These are phyloP conservation scores for Corythoichthys intestinalis DNA, from an alignment of 2,113 vertebrate species.

Conservation along the genomic window DNA sequence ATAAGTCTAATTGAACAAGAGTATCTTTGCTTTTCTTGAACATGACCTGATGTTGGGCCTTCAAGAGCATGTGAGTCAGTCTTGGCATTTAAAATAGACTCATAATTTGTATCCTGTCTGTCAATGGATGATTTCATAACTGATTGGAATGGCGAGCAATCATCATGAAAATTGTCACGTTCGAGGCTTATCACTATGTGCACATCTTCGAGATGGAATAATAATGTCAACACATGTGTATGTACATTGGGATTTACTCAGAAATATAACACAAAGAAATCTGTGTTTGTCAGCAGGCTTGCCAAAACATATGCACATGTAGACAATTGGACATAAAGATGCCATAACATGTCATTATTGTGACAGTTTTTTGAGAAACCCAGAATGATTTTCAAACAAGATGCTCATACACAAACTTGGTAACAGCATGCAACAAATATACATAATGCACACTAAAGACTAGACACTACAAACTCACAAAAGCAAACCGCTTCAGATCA, in stretches of 20 bases:
- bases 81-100: conserved; percentile 52
- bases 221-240: background rate
- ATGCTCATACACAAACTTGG: too few relatives aligned
- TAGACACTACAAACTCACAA: too few relatives aligned
- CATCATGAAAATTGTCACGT: conserved; percentile 31
- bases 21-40: background rate
- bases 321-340: too few relatives aligned
- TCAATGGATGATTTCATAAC: conserved; percentile 36
- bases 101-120: conserved; percentile 45
- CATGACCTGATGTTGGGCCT: conserved; percentile 21
- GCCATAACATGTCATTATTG: too few relatives aligned
- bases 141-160: conserved; percentile 38
- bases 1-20: conserved; percentile 12
- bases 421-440: too few relatives aligned
- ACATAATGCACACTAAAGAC: too few relatives aligned
- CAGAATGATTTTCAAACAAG: too few relatives aligned
- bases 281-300: too few relatives aligned
- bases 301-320: too few relatives aligned
- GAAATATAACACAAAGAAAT: background rate
- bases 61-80: conserved; percentile 20
- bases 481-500: too few relatives aligned
- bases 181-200: conserved; percentile 20
- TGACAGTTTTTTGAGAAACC: too few relatives aligned
- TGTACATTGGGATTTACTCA: background rate
- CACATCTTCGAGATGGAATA: background rate